Conservation (phyloP, 2,888 invertebrate species). For the Trypoxylon attenuatum region DNA sequence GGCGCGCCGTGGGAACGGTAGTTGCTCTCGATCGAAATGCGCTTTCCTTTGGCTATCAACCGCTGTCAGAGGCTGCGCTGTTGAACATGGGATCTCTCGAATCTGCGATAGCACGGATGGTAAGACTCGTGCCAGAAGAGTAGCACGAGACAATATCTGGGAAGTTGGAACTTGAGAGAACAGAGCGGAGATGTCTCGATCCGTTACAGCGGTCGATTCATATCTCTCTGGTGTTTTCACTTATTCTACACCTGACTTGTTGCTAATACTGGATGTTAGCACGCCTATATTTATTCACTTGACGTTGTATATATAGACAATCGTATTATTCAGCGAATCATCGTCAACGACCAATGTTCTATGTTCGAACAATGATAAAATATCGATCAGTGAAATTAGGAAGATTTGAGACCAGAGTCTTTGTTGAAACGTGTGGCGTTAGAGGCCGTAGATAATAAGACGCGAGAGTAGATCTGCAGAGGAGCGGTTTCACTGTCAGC, state of each 20-base stretch:
- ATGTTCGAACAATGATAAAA: no score
- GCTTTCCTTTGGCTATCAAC: slow-evolving; percentile 4
- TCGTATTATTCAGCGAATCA: no score
- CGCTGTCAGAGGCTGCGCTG: background rate
- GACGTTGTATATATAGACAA: no score
- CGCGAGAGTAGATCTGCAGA: no score
- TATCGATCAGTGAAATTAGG: no score
- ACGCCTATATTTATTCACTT: no score
- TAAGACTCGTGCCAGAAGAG: background rate
- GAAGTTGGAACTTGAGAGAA: slow-evolving; percentile 1
- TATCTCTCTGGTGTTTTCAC: background rate
- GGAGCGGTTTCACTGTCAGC: slow-evolving; percentile 52
- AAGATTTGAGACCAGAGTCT: no score
- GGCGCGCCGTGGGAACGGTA: slow-evolving; percentile 14
- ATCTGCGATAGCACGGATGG: background rate
- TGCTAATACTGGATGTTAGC: no score
- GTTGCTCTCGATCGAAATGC: slow-evolving; percentile 4
- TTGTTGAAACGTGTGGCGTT: background rate
- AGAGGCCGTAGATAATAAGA: no score
- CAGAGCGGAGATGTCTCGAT: slow-evolving; percentile 4
- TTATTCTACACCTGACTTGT: background rate
- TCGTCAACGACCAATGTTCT: no score
- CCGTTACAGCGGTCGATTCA: slow-evolving; percentile 1
- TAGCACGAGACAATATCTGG: background rate
- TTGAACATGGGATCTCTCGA: background rate